Base-by-base conservation (phyloP, 1,140 invertebrate genomes). In the Drosophila pectinifera region DNA sequence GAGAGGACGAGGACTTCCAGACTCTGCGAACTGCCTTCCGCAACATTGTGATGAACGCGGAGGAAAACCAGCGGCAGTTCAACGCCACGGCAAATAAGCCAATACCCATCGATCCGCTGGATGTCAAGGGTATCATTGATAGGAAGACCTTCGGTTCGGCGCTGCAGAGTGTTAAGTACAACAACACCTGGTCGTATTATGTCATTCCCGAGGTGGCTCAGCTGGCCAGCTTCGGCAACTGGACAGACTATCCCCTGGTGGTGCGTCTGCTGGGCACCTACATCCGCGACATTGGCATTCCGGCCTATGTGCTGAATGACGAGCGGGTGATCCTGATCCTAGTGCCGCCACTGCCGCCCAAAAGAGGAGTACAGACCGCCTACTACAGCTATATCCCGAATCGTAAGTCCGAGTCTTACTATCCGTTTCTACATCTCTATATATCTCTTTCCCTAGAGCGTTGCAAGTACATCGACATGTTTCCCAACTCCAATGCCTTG, bases 391-490 rank as follows among this genome's bases (percentile, higher is more conserved):
- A 92, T 69, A 80, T 88, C 48, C 73, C 78, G n/a, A 86, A 78
- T 43, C 72, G 91, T 92, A 34, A 88, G 88, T 75, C 18, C 3
- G 13, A 22, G 22, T 22, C 4, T 22, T 22, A 22, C 22, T 22
- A 22, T 22, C 22, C 22, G 22, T 4, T 22, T 22, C 0, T 7
- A 8, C 3, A 5, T 4, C 5, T n/a, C 48, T 31, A 13, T 4
- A 20, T 8, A n/a, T 3, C 4, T 53, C 5, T 1, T 22, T 7
- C 4, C 11, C 4, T 36, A 95, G 95, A 91, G 46, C 92, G 93
- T 36, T 95, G 95, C 88, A 94, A 93, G 78, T 93, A 93, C 61
- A 94, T 94, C 48, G 93, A 95, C 54, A 93, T 95, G 90, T 95
- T 95, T 76, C 94, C 94, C 11, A 92, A 92, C 14, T 93, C 94